A percentile compares a stretch with the other conserved stretches of the same genome.
Conservation (phyloP, 2,888 invertebrate species). For the Yponomeuta evonymella region DNA sequence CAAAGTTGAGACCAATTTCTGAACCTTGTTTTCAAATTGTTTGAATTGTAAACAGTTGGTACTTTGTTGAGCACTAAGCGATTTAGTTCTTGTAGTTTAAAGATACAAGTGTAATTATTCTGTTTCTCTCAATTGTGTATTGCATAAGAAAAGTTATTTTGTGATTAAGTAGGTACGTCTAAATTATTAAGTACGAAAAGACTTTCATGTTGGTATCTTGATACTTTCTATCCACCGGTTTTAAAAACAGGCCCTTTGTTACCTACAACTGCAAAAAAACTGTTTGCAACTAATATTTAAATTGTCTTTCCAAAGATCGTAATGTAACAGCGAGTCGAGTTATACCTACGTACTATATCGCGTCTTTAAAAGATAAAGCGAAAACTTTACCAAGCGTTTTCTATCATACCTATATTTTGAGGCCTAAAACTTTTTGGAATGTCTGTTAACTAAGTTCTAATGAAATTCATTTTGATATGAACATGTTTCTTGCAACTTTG, state of each 20-base stretch:
- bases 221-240: too few relatives aligned
- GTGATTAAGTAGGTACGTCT: not conserved
- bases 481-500: too few relatives aligned
- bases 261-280: too few relatives aligned
- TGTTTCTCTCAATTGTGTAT: not conserved
- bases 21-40: constrained; percentile 25
- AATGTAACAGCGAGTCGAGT: not conserved
- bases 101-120: constrained; percentile 18
- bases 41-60: constrained; percentile 28
- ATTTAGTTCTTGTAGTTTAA: constrained; percentile 23
- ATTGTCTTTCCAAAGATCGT: not conserved
- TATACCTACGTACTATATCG: not conserved
- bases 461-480: too few relatives aligned
- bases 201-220: too few relatives aligned
- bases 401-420: not conserved
- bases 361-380: not conserved
- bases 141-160: not conserved
- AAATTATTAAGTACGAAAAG: too few relatives aligned
- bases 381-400: not conserved
- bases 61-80: constrained; percentile 19
- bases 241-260: too few relatives aligned
- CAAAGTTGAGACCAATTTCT: constrained; percentile 26
- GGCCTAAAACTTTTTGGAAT: not conserved
- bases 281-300: not conserved
- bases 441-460: not conserved